Evolutionary conservation across 2,888 invertebrate genomes (phyloP).

Genomic region (Drosophila demipolita): DNA sequence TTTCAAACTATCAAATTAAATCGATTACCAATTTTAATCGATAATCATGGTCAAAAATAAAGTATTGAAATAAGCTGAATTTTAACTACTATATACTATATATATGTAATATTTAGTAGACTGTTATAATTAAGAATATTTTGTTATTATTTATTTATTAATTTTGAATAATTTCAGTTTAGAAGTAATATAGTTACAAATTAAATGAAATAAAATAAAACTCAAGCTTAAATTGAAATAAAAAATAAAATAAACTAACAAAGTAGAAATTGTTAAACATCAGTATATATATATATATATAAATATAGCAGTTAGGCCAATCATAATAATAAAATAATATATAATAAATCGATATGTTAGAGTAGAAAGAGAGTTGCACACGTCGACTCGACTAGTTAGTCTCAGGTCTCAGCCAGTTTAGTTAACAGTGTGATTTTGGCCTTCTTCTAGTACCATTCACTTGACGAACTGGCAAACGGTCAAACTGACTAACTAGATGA

Average conservation of each 20-base stretch:
- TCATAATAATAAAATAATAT: background rate
- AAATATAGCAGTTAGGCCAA: background rate
- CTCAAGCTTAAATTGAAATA: background rate
- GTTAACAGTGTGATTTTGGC: background rate
- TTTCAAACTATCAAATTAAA: background rate
- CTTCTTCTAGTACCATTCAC: background rate
- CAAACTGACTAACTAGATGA: conserved; percentile 14
- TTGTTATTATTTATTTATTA: background rate
- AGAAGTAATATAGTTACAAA: background rate
- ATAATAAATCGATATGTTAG: background rate
- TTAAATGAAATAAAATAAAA: background rate
- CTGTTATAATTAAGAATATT: background rate
- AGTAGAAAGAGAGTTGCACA: background rate
- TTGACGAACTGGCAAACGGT: background rate
- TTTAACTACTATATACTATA: background rate
- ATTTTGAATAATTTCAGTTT: background rate
- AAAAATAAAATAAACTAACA: background rate
- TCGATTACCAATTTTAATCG: background rate
- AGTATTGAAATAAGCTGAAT: background rate
- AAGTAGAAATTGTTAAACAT: background rate
- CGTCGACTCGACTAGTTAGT: background rate
- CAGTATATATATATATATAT: background rate
- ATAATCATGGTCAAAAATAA: background rate
- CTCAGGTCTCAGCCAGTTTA: background rate
- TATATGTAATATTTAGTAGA: too few relatives aligned